These are phyloP conservation scores for Argyresthia albistria DNA, from an alignment of 2,888 invertebrate genomes.

Conservation along the genomic window DNA sequence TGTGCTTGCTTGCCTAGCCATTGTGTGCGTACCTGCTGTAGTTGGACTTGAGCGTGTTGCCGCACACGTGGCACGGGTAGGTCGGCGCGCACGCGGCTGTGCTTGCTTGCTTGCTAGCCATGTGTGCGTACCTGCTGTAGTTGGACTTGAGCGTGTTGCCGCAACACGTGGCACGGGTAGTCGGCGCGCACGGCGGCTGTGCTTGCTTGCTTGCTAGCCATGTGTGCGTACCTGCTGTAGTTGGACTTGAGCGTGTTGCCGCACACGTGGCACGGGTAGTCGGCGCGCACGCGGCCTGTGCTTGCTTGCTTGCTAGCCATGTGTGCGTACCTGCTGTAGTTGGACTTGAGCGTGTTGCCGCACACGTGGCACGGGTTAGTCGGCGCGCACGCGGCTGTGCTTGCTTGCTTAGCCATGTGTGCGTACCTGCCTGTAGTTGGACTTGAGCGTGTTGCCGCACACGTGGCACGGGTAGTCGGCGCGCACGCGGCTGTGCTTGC, in stretches of 20 bases:
- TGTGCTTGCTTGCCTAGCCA: no score
- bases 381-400: conserved; percentile 37
- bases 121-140: conserved; percentile 18
- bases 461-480: conserved; percentile 58
- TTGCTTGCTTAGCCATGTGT: conserved; percentile 15
- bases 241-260: conserved; percentile 55
- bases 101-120: conserved; percentile 15
- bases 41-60: conserved; percentile 52
- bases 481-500: conserved; percentile 36
- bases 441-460: conserved; percentile 56
- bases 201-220: conserved; percentile 16
- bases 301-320: no score
- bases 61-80: conserved; percentile 59
- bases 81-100: conserved; percentile 40
- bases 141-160: conserved; percentile 23
- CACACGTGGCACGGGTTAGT: conserved; percentile 22
- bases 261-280: conserved; percentile 60
- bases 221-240: conserved; percentile 39
- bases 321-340: conserved; percentile 18
- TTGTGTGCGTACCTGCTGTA: conserved; percentile 46
- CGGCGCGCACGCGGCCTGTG: conserved; percentile 40
- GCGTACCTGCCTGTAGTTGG: conserved; percentile 47
- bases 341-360: conserved; percentile 23
- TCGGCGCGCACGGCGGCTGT: conserved; percentile 38
- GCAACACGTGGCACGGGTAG: conserved; percentile 21